phyloP scores from a whole-genome alignment of 2,113 vertebrate species.

The Menidia beryllina region DNA sequence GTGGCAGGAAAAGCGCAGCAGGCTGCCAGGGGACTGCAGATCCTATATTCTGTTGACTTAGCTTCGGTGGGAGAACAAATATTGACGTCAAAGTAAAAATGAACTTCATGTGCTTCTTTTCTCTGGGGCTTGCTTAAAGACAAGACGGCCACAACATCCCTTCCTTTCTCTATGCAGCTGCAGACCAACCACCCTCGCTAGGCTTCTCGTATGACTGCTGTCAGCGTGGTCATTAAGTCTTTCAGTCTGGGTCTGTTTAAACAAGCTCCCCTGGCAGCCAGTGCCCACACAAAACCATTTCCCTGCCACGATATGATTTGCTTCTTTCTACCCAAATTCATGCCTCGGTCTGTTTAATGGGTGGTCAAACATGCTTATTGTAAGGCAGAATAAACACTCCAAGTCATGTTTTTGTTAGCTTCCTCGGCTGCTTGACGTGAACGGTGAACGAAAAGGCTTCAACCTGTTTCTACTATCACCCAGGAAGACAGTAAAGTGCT shows the following conservation, averaged over 20 bases:
- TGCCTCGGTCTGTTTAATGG: slow-evolving; percentile 58
- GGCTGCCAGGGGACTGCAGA: slow-evolving; percentile 40
- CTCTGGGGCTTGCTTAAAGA: slow-evolving; percentile 61
- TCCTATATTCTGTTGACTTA: slow-evolving; percentile 59
- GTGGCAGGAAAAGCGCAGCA: slow-evolving; percentile 67
- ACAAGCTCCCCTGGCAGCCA: slow-evolving; percentile 62
- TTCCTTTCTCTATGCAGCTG: slow-evolving; percentile 50
- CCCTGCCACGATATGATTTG: slow-evolving; percentile 48
- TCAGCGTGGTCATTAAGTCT: slow-evolving; percentile 73
- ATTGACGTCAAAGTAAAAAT: slow-evolving; percentile 53
- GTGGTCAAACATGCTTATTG: slow-evolving; percentile 63
- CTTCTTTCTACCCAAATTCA: slow-evolving; percentile 46
- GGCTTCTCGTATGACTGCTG: slow-evolving; percentile 74
- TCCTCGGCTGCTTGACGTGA: slow-evolving; percentile 24
- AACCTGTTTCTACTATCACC: slow-evolving; percentile 54
- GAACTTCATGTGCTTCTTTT: slow-evolving; percentile 46
- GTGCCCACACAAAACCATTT: slow-evolving; percentile 57
- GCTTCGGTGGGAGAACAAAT: slow-evolving; percentile 64
- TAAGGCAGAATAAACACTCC: slow-evolving; percentile 59
- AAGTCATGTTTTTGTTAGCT: slow-evolving; percentile 45
- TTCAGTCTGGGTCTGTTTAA: slow-evolving; percentile 72
- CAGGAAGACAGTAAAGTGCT: slow-evolving; percentile 4
- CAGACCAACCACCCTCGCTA: slow-evolving; percentile 50
- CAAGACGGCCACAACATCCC: slow-evolving; percentile 59
- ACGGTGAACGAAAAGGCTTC: slow-evolving; percentile 38